phyloP scores from a whole-genome alignment of 2,888 invertebrate species.

The Ashinkailepas kermadecensis region DNA sequence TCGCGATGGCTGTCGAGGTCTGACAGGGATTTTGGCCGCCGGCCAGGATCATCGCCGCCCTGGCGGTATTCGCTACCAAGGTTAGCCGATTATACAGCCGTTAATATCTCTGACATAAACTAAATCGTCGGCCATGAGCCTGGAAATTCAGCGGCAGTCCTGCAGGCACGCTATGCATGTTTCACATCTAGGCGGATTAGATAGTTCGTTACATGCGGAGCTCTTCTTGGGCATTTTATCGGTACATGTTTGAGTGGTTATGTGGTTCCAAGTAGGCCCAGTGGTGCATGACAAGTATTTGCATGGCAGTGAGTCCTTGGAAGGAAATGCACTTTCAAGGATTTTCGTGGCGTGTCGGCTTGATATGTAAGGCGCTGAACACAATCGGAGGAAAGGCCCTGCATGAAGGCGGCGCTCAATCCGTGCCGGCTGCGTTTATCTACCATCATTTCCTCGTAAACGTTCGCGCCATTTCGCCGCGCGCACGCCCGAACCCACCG shows the following conservation, averaged over 20 bases:
- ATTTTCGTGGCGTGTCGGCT: not conserved
- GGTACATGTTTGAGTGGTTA: too few species aligned
- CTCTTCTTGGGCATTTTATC: too few species aligned
- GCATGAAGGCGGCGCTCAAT: not conserved
- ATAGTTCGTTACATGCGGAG: not conserved
- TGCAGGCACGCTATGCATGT: not conserved
- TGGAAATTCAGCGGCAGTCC: not conserved
- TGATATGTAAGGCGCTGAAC: not conserved
- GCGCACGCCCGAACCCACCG: not conserved
- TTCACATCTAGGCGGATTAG: not conserved
- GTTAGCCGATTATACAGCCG: not conserved
- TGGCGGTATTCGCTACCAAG: not conserved
- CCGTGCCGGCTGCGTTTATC: not conserved
- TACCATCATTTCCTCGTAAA: not conserved
- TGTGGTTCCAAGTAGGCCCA: too few species aligned
- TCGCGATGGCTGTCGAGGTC: not conserved
- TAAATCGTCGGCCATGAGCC: not conserved
- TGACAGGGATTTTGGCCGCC: not conserved
- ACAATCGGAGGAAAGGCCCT: constrained; percentile 1
- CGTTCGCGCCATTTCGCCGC: not conserved
- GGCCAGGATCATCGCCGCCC: not conserved
- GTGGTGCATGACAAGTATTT: not conserved
- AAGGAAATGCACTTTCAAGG: not conserved
- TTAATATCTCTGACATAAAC: not conserved
- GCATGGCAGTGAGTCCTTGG: not conserved